phyloP scores from a whole-genome alignment of 2,888 invertebrate genomes.

The Galerucella pusilla region DNA sequence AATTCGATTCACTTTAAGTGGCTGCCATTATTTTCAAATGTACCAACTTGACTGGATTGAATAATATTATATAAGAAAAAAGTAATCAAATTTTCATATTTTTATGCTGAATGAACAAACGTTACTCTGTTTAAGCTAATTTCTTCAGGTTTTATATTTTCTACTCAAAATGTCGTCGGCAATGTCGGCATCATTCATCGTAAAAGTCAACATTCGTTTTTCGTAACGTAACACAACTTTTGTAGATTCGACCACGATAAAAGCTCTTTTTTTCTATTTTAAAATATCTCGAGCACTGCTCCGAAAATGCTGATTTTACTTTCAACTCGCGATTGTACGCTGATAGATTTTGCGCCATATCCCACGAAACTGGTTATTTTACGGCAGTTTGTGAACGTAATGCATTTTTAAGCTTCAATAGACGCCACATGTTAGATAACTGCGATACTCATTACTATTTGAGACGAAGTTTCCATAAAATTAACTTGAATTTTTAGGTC shows the following conservation, averaged over 20 bases:
- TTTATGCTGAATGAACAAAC: too few species aligned
- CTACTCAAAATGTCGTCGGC: background rate
- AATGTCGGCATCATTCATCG: background rate
- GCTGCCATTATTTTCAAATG: too few species aligned
- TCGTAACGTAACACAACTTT: background rate
- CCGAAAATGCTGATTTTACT: background rate
- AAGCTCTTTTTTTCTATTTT: background rate
- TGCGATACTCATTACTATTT: background rate
- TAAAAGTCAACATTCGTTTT: background rate
- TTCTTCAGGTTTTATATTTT: background rate
- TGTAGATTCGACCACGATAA: background rate
- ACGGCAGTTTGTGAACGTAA: background rate
- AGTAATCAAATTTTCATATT: too few species aligned
- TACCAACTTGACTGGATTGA: too few species aligned
- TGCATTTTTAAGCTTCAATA: background rate
- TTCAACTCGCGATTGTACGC: background rate
- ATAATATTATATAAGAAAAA: too few species aligned
- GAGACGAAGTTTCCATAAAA: background rate
- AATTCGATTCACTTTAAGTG: too few species aligned
- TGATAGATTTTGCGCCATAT: background rate
- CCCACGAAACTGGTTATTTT: conserved; percentile 1
- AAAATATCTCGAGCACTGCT: background rate
- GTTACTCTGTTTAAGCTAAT: background rate
- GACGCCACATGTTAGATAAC: background rate
- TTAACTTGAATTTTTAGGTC: background rate